These are phyloP conservation scores for Amblyornis subalaris DNA, from an alignment of 2,113 vertebrate species.

Conservation along the genomic window DNA sequence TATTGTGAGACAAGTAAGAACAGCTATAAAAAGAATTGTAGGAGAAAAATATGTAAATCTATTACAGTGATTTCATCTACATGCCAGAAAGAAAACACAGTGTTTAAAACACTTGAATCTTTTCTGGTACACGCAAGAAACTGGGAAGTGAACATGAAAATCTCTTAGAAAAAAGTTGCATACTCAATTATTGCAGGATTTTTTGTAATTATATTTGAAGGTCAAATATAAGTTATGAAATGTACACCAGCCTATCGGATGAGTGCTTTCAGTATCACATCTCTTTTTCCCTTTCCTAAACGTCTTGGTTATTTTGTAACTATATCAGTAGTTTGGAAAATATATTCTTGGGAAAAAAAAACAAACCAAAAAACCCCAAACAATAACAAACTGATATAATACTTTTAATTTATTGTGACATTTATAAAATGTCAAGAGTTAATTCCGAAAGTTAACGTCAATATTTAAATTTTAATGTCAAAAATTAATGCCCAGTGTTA, in stretches of 20 bases:
- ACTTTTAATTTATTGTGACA: background rate
- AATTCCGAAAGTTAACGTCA: background rate
- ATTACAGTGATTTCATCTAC: background rate
- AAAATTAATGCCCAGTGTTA: background rate
- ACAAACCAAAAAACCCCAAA: background rate
- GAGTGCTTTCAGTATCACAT: background rate
- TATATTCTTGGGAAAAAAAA: background rate
- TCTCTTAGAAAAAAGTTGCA: background rate
- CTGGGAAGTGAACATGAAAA: background rate
- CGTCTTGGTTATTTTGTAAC: background rate
- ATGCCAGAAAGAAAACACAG: background rate
- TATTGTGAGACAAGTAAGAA: background rate
- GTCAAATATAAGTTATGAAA: background rate
- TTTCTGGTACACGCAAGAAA: background rate
- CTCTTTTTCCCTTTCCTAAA: background rate
- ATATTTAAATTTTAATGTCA: background rate
- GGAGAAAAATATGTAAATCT: conserved; percentile 10
- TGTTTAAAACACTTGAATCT: background rate
- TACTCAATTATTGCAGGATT: background rate
- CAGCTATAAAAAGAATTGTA: background rate
- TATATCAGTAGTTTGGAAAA: background rate
- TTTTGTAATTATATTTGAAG: background rate
- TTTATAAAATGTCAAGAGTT: background rate
- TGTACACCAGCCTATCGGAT: background rate
- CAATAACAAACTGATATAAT: background rate